phyloP scores from a whole-genome alignment of 2,113 vertebrate species.

The Anarhynchus alexandrinus region DNA sequence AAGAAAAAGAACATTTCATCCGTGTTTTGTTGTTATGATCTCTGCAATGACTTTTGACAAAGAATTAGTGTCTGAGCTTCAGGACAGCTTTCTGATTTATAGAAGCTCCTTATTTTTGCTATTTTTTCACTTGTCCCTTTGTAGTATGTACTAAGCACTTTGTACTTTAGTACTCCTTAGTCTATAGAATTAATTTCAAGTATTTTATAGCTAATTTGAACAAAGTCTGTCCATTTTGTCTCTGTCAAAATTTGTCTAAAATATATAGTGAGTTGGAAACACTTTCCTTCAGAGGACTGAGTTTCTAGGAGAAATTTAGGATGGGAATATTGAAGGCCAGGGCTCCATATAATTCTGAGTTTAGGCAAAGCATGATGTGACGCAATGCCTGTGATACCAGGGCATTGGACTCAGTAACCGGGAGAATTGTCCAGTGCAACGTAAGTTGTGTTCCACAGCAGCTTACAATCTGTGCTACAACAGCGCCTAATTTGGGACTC shows the following conservation, averaged over 20 bases:
- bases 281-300: neutral
- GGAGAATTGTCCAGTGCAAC: neutral
- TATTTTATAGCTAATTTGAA: neutral
- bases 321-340: neutral
- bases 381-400: neutral
- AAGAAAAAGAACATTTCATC: neutral
- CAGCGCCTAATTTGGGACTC: neutral
- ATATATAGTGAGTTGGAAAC: neutral
- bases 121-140: neutral
- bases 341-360: neutral
- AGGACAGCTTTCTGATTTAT: neutral
- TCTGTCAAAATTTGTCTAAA: neutral
- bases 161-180: rapidly evolving
- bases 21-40: neutral
- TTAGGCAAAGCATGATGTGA: neutral
- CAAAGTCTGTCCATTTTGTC: neutral
- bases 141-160: neutral
- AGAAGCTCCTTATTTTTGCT: neutral
- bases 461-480: rapidly evolving
- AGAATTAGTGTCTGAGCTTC: neutral
- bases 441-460: neutral
- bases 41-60: neutral
- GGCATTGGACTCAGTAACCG: rapidly evolving
- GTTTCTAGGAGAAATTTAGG: neutral
- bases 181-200: neutral